Base-by-base conservation (phyloP, 2,888 invertebrate species). In the Pollenia angustigena region DNA sequence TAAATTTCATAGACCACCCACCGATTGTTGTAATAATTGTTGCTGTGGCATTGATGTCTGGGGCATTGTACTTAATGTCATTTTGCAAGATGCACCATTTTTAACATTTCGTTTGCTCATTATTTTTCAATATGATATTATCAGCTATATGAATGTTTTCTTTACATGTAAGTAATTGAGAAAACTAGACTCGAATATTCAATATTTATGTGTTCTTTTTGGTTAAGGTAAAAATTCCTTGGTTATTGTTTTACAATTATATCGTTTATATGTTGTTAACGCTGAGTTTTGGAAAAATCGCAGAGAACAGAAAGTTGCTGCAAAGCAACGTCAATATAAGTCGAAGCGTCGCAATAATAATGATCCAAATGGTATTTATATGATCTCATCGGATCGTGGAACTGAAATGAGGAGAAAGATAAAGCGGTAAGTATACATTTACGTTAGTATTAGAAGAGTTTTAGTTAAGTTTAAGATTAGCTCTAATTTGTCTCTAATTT, bases 101-200 rank as follows among this genome's bases (percentile, higher is more conserved):
- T 93, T 98, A 9, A 96, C 97, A 0, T 97, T 98, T 91, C 94
- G 98, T 1, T 94, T 98, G 3, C 95, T 98, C 44, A 96, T 99
- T 62, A 98, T 99, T 85, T 95, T 97, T 11, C 96, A 97, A 90
- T 98, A 97, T 92, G 95, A 96, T 88, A 97, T 98, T 46, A 96
- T 98, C 88, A 98, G 97, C 90, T 98, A 99, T 91, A 98, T 98
- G 96, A 98, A 98, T 92, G 97, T 98, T 23, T 99, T 99, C 94
- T 99, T 99, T 94, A 98, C 98, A 0, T 98, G 98, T 93, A 97
- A 98, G 94, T 46, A 23, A 10, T 42, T 6, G 12, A 12, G 12
- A 14, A 58, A 32, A 56, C 56, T 1, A 56, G 11, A 16, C 40
- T 69, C n/a, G 9, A 16, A 3, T 16, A 4, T 4, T 16, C 9